These are phyloP conservation scores for Callipepla squamata DNA, from an alignment of 2,113 vertebrate species.

Conservation along the genomic window DNA sequence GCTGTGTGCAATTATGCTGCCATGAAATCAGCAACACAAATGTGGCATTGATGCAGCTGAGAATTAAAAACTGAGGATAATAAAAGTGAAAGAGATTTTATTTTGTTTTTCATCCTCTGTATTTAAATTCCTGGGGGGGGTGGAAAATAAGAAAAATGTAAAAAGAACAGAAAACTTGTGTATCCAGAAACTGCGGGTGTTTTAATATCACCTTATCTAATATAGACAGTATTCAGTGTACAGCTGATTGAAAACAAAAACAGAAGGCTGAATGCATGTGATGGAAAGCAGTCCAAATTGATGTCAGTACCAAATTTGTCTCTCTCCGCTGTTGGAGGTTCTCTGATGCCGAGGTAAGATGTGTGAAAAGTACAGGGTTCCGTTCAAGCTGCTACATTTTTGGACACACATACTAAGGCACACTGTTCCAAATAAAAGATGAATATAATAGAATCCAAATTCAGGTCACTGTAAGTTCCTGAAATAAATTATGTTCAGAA, in stretches of 20 bases:
- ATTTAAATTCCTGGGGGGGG: background rate
- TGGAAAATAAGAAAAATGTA: background rate
- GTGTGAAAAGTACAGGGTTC: background rate
- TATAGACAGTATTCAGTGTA: background rate
- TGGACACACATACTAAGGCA: background rate
- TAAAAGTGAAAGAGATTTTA: background rate
- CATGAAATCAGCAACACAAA: background rate
- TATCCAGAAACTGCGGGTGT: background rate
- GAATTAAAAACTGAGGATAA: background rate
- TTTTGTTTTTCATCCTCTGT: background rate
- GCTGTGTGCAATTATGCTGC: background rate
- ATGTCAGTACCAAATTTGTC: background rate
- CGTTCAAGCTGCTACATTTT: background rate
- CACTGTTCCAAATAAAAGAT: background rate
- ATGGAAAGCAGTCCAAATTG: background rate
- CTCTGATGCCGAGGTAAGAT: background rate
- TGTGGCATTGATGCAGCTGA: background rate
- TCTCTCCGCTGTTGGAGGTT: background rate
- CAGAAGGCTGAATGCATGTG: background rate
- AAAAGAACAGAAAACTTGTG: background rate
- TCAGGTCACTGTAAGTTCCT: background rate
- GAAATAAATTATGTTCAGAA: background rate
- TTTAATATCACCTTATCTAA: background rate
- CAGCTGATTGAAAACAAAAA: background rate
- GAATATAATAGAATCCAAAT: background rate